Evolutionary conservation across 2,888 invertebrate species (phyloP).

Genomic region (Hypomecis punctinalis): DNA sequence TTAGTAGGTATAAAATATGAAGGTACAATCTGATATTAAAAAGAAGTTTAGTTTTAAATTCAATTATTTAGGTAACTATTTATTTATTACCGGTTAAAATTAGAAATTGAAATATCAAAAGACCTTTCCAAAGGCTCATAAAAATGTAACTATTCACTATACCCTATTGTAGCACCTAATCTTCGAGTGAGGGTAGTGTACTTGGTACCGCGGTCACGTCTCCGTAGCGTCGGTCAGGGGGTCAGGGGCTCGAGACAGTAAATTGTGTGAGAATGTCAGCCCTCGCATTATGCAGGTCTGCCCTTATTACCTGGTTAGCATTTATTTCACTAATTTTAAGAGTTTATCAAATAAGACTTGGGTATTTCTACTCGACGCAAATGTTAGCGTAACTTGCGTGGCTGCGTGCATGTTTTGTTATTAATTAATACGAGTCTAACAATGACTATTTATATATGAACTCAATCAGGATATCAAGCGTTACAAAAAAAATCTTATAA

Average conservation of each 20-base stretch:
- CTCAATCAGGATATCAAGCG: too few species aligned
- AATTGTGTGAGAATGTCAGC: slow-evolving; percentile 61
- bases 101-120: background rate
- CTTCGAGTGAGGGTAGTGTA: slow-evolving; percentile 30
- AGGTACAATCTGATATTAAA: too few species aligned
- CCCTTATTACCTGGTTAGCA: slow-evolving; percentile 24
- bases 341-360: background rate
- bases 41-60: too few species aligned
- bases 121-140: background rate
- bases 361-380: too few species aligned
- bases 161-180: slow-evolving; percentile 33
- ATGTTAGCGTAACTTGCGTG: too few species aligned
- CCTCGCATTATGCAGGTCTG: slow-evolving; percentile 52
- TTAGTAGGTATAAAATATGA: too few species aligned
- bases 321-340: slow-evolving; percentile 9
- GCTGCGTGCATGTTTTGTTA: too few species aligned
- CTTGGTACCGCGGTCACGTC: slow-evolving; percentile 59
- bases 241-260: slow-evolving; percentile 62
- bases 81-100: too few species aligned
- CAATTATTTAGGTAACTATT: too few species aligned
- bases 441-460: too few species aligned
- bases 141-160: slow-evolving; percentile 18
- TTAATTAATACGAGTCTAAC: too few species aligned
- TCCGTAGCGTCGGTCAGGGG: slow-evolving; percentile 52
- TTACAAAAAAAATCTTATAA: too few species aligned